phyloP scores from a whole-genome alignment of 2,797 vertebrate genomes.

The Hybognathus amarus region DNA sequence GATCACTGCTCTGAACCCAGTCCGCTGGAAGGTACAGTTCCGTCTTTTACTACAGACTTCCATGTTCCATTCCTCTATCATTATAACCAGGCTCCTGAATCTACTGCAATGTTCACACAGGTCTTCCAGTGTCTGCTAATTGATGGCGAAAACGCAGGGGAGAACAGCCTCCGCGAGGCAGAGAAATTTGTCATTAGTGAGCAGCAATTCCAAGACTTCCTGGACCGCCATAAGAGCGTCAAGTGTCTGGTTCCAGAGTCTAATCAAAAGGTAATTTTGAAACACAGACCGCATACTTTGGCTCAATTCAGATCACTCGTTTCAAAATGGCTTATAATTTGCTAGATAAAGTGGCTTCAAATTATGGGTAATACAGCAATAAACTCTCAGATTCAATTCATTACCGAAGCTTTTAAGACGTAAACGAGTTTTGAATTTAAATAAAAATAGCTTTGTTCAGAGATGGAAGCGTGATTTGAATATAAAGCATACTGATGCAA shows the following conservation, averaged over 20 bases:
- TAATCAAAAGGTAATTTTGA: conserved; percentile 86
- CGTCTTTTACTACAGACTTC: not conserved
- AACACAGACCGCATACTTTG: not conserved
- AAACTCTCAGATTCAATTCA: conserved; percentile 7
- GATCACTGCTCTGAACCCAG: conserved; percentile 82
- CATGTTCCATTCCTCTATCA: not conserved
- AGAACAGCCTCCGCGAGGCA: conserved; percentile 86
- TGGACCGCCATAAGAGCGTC: conserved; percentile 82
- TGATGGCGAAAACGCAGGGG: conserved; percentile 89
- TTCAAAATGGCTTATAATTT: not conserved
- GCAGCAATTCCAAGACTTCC: conserved; percentile 85
- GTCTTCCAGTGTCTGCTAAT: conserved; percentile 95
- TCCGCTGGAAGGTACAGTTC: conserved; percentile 90
- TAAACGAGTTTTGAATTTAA: not conserved
- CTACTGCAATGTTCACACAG: conserved; percentile 68
- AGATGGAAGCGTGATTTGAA: not conserved
- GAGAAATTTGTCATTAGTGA: conserved; percentile 85
- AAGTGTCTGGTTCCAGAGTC: conserved; percentile 91
- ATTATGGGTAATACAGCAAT: not conserved
- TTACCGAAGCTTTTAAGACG: not conserved
- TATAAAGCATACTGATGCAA: not conserved
- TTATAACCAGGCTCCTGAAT: not conserved
- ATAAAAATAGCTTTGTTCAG: not conserved
- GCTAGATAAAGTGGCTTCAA: not conserved
- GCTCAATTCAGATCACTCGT: not conserved